A percentile compares a stretch with the other conserved stretches of the same genome.
Evolutionary conservation across 2,113 vertebrate genomes (phyloP).

Genomic region (Rostratula benghalensis): DNA sequence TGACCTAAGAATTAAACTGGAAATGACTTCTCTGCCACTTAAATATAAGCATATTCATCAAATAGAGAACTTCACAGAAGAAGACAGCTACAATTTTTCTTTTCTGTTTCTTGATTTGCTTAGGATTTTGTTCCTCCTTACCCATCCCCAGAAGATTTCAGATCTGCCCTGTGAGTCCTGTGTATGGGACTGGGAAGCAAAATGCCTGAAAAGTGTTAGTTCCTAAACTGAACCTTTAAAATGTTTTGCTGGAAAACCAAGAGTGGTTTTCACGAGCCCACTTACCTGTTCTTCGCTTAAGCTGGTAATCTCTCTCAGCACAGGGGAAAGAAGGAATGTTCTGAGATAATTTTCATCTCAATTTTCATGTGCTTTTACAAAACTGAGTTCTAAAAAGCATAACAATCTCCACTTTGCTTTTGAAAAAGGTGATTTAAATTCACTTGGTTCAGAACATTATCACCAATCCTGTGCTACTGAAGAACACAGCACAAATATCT

Average conservation of each 20-base stretch:
- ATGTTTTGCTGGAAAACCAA: not conserved
- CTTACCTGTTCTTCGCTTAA: not conserved
- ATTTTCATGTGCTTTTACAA: not conserved
- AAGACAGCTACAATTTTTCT: not conserved
- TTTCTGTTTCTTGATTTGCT: not conserved
- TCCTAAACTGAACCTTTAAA: not conserved
- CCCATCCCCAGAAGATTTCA: not conserved
- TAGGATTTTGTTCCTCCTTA: not conserved
- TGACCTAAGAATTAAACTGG: not conserved
- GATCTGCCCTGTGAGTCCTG: not conserved
- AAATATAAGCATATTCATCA: not conserved
- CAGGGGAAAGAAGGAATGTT: not conserved
- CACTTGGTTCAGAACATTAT: not conserved
- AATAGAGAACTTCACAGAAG: not conserved
- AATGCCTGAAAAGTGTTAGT: not conserved
- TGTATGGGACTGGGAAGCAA: not conserved
- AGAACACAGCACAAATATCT: not conserved
- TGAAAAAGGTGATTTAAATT: not conserved
- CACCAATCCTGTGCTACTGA: not conserved
- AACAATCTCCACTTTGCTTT: not conserved
- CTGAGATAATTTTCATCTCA: not conserved
- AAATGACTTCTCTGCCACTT: not conserved
- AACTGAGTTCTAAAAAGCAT: not conserved
- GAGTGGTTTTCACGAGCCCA: not conserved
- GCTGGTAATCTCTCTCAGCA: not conserved